These are phyloP conservation scores for Belgica antarctica DNA, from an alignment of 2,888 invertebrate species.

Conservation along the genomic window DNA sequence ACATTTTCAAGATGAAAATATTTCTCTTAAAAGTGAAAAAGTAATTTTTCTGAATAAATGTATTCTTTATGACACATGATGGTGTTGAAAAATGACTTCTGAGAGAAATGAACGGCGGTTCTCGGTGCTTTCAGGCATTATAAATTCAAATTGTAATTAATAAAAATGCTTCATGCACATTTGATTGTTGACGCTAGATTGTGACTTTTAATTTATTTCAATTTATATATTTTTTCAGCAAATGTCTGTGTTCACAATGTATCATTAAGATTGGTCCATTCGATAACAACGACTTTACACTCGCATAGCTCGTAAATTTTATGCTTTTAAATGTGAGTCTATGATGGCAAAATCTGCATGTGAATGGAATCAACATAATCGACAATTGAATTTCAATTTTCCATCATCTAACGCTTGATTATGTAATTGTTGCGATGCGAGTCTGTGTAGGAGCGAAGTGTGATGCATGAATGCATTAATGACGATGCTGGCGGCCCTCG, in stretches of 20 bases:
- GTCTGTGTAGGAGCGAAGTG: slow-evolving; percentile 5
- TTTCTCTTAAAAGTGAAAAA: too few species aligned
- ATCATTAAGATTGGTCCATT: slow-evolving; percentile 20
- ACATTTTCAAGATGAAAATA: background rate
- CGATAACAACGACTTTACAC: background rate
- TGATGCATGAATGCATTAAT: background rate
- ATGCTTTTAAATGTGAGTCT: too few species aligned
- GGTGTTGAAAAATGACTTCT: slow-evolving; percentile 9
- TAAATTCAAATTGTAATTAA: slow-evolving; percentile 21
- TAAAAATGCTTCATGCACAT: slow-evolving; percentile 6
- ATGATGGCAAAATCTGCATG: slow-evolving; percentile 11
- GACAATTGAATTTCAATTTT: slow-evolving; percentile 26
- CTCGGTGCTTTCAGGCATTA: background rate
- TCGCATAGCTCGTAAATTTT: background rate
- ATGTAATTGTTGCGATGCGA: background rate
- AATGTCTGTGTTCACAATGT: slow-evolving; percentile 3
- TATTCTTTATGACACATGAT: background rate
- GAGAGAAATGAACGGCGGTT: background rate
- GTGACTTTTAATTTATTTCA: slow-evolving; percentile 11
- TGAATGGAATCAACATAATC: background rate
- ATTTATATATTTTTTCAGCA: background rate
- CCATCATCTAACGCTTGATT: slow-evolving; percentile 23
- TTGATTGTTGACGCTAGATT: slow-evolving; percentile 2
- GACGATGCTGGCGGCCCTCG: slow-evolving; percentile 6
- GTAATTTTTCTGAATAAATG: too few species aligned